Base-by-base conservation (phyloP, 2,113 vertebrate genomes). In the Rattus rattus region DNA sequence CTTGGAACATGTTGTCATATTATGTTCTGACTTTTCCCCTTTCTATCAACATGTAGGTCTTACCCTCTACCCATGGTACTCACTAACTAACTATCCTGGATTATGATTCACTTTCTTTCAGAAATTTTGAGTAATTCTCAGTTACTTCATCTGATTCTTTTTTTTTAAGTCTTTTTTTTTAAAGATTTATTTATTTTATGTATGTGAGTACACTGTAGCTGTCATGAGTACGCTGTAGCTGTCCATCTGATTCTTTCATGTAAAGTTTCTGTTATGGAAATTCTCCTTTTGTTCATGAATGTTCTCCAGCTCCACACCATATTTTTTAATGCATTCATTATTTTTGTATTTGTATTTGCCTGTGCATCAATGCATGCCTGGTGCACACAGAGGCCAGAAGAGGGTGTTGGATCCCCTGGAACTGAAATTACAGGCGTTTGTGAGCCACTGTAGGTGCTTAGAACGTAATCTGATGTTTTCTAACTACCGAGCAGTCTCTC, bases 11-110 rank as follows among this genome's bases (percentile, higher is more conserved):
- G 19, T 70, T 56, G 3, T 22, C 79, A 5, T 36, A 49, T 81
- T 87, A 28, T 59, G 69, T 95, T 95, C 67, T 95, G 73, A 7
- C 39, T 90, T 90, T 91, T 16, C 47, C 72, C n/a, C 5, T 70
- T n/a, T 69, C 33, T 93, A 28, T 83, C 17, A 33, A 94, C 4
- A 5, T 39, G 1, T 28, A 70, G 49, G 30, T 6, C 26, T 63
- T 28, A 20, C 56, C 22, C 39, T 43, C 13, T 10, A 56, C 65
- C 30, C 36, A 19, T 54, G 30, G 30, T n/a, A 49, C 33, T 87
- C 47, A 56, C 36, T 49, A 24, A 49, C 30, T 49, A 22, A 43
- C 43, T 43, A 43, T 36, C 9, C 12, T 54, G 36, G 67, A 39
- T 43, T 59, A 1, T 86, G 52, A 63, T 96, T 94, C 17, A 6